These are phyloP conservation scores for Mormoops blainvillei DNA, from an alignment of 2,113 vertebrate species.

Conservation along the genomic window DNA sequence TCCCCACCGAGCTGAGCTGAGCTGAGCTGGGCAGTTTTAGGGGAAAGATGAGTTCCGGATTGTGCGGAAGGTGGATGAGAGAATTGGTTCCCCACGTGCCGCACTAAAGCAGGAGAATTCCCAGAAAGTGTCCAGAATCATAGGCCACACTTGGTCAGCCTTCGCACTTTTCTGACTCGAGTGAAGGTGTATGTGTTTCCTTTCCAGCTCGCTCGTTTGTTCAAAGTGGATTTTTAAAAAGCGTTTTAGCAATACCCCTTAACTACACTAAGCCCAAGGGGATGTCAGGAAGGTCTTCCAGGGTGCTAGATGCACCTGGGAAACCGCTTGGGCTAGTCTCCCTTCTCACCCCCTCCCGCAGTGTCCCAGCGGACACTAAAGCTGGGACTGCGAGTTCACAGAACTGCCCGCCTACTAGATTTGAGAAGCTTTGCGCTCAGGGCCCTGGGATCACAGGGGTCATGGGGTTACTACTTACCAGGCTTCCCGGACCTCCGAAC, in stretches of 20 bases:
- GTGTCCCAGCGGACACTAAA: background rate
- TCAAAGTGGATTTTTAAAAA: background rate
- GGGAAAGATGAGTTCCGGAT: background rate
- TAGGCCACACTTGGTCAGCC: background rate
- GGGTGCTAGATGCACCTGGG: background rate
- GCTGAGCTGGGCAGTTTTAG: background rate
- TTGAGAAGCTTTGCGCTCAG: background rate
- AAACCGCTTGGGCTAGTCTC: background rate
- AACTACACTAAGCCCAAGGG: background rate
- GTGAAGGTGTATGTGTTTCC: fast-evolving
- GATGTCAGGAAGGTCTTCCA: background rate
- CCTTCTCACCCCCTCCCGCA: fast-evolving
- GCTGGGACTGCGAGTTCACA: background rate
- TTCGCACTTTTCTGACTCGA: too few relatives aligned
- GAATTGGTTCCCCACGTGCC: background rate
- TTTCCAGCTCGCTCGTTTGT: background rate
- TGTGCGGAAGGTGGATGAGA: background rate
- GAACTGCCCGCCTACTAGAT: background rate
- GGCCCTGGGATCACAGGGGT: background rate
- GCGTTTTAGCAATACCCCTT: background rate
- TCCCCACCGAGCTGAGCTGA: background rate
- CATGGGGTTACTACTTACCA: background rate
- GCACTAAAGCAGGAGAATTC: fast-evolving
- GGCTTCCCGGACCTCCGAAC: background rate
- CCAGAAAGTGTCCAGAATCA: background rate